These are phyloP conservation scores for Anolis carolinensis DNA, from an alignment of 2,113 vertebrate genomes.

Conservation along the genomic window DNA sequence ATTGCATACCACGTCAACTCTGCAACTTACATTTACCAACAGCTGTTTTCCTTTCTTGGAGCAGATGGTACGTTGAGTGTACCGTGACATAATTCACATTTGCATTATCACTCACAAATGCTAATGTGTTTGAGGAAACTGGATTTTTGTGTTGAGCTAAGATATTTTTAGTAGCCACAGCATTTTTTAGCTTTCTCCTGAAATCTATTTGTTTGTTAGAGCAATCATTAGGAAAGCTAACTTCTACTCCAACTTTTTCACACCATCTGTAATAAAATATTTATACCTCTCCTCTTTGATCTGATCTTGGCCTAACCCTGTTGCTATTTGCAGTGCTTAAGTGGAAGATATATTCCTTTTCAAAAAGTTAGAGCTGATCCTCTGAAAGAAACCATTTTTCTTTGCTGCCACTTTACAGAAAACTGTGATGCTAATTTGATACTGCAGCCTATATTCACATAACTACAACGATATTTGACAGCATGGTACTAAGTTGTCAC, in stretches of 20 bases:
- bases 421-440: neutral
- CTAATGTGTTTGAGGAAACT: constrained; percentile 56
- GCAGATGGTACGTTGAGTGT: constrained; percentile 68
- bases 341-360: constrained; percentile 3
- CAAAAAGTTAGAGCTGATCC: constrained; percentile 4
- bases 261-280: neutral
- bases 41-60: constrained; percentile 68
- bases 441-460: neutral
- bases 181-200: constrained; percentile 29
- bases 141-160: constrained; percentile 38
- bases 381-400: constrained; percentile 14
- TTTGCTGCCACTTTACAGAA: neutral
- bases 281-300: neutral
- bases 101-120: constrained; percentile 64
- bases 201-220: constrained; percentile 32
- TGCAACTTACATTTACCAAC: constrained; percentile 67
- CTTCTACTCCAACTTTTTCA: constrained; percentile 6
- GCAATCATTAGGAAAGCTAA: neutral
- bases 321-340: neutral
- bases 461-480: constrained; percentile 22
- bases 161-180: constrained; percentile 52
- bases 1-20: constrained; percentile 56
- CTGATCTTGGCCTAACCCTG: neutral
- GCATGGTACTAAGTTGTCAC: neutral
- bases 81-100: constrained; percentile 69